phyloP scores from a whole-genome alignment of 2,797 vertebrate species.

The Mionectes olivaceus region DNA sequence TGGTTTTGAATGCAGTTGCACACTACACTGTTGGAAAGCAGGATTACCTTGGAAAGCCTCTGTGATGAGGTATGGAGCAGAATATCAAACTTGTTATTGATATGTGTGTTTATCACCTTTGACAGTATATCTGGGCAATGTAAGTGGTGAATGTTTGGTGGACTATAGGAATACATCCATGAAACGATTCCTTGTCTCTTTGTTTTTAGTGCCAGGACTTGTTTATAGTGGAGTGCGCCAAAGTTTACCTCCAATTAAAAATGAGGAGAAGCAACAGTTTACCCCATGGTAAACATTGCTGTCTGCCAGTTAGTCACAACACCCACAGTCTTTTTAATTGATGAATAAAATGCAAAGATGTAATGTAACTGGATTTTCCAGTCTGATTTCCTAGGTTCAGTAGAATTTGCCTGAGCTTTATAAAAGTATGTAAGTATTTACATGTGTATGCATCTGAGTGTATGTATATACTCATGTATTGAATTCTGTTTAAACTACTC shows the following conservation, averaged over 20 bases:
- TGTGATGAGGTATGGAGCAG: not conserved
- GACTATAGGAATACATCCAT: not conserved
- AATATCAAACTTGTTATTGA: not conserved
- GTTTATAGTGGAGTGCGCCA: not conserved
- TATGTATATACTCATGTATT: not conserved
- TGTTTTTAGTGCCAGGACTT: not conserved
- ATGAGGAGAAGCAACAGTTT: not conserved
- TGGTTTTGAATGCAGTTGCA: not conserved
- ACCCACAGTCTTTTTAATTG: not conserved
- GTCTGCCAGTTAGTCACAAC: not conserved
- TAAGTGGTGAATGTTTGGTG: not conserved
- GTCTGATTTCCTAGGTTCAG: not conserved
- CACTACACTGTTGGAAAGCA: accelerated
- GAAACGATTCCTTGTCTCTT: not conserved
- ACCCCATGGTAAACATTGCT: not conserved
- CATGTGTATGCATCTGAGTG: not conserved
- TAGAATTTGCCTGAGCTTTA: conserved; percentile 1
- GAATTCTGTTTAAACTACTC: not conserved
- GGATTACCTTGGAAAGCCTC: not conserved
- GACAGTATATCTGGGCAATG: not conserved
- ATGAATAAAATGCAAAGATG: conserved; percentile 3
- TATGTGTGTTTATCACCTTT: not conserved
- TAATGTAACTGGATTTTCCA: not conserved
- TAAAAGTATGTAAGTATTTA: not conserved
- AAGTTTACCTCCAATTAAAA: conserved; percentile 33